phyloP scores from a whole-genome alignment of 2,797 vertebrate genomes.

The Poeciliopsis gracilis region DNA sequence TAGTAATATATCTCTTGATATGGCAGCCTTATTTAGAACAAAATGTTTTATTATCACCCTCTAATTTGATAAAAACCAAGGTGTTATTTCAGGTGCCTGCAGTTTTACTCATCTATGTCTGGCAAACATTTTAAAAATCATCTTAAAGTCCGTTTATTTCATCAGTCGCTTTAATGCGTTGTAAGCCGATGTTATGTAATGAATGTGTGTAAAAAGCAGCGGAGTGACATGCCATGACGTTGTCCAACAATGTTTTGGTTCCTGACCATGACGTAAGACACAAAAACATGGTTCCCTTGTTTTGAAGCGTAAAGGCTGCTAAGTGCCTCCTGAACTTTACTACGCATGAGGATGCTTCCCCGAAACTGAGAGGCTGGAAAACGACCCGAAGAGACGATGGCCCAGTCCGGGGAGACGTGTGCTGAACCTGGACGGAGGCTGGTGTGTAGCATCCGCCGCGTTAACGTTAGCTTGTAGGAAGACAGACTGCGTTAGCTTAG shows the following conservation, averaged over 20 bases:
- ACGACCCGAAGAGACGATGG: conserved; percentile 83
- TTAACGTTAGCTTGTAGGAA: conserved; percentile 62
- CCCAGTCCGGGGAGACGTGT: conserved; percentile 88
- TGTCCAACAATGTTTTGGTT: conserved; percentile 91
- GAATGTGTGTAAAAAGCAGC: conserved; percentile 15
- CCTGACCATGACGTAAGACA: conserved; percentile 88
- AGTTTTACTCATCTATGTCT: not conserved
- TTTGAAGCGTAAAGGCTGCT: conserved; percentile 86
- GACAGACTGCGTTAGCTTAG: conserved; percentile 66
- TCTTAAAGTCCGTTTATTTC: not conserved
- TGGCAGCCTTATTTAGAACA: not conserved
- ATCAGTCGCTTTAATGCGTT: not conserved
- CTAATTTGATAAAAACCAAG: not conserved
- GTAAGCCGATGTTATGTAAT: not conserved
- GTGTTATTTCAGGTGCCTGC: not conserved
- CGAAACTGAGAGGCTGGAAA: conserved; percentile 76
- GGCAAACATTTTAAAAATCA: not conserved
- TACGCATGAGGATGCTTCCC: conserved; percentile 57
- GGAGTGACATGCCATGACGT: conserved; percentile 73
- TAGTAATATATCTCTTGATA: not conserved
- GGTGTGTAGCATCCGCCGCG: conserved; percentile 89
- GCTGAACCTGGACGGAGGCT: conserved; percentile 93
- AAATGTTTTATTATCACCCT: not conserved
- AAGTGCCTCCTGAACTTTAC: conserved; percentile 69
- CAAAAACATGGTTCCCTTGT: conserved; percentile 92